These are phyloP conservation scores for Campoletis raptor DNA, from an alignment of 2,888 invertebrate genomes.

Conservation along the genomic window DNA sequence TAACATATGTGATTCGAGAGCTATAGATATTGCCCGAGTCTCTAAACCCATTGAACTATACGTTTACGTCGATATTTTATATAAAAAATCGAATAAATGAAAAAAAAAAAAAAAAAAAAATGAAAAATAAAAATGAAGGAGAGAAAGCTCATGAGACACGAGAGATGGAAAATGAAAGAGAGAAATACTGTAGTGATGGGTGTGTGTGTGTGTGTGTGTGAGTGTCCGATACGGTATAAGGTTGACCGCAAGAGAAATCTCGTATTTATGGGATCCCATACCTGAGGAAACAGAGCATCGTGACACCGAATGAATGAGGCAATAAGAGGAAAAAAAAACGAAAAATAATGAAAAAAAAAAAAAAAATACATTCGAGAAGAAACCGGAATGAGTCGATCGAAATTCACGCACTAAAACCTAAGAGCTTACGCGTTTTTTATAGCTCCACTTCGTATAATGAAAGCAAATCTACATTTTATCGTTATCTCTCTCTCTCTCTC, in stretches of 20 bases:
- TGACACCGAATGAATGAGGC: constrained; percentile 30
- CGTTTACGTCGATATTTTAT: constrained; percentile 21
- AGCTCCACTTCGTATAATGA: constrained; percentile 66
- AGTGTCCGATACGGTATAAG: constrained; percentile 15
- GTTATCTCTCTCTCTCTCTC: too few species aligned
- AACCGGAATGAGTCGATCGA: constrained; percentile 34
- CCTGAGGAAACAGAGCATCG: constrained; percentile 52
- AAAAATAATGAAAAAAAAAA: not conserved
- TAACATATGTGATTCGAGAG: constrained; percentile 62
- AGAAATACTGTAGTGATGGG: not conserved
- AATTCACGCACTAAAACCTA: constrained; percentile 16
- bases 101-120: constrained; percentile 3
- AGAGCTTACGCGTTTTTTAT: constrained; percentile 61
- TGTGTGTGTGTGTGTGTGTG: constrained; percentile 11
- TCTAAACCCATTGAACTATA: constrained; percentile 24
- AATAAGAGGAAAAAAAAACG: constrained; percentile 8
- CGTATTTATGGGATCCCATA: constrained; percentile 65
- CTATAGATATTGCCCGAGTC: constrained; percentile 35
- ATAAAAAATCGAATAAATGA: constrained; percentile 22
- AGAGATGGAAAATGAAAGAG: constrained; percentile 40
- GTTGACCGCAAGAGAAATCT: constrained; percentile 30
- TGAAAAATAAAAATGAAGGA: not conserved
- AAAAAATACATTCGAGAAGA: constrained; percentile 42
- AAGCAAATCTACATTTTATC: constrained; percentile 29
- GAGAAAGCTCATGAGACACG: constrained; percentile 36